Evolutionary conservation across 1,140 invertebrate species (phyloP).

Genomic region (Drosophila mauritiana): DNA sequence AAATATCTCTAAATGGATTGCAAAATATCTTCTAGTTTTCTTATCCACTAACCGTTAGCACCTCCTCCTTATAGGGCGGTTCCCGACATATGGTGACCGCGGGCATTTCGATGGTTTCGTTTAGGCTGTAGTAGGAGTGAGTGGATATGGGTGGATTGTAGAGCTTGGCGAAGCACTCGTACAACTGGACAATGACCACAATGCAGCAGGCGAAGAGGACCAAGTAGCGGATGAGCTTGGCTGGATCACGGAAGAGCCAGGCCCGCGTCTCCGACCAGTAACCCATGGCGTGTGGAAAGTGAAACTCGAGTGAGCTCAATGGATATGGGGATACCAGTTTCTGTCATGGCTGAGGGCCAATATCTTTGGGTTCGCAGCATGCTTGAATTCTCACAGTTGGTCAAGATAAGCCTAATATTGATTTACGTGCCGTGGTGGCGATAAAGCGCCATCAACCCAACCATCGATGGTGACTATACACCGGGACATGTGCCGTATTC

Average conservation of each 20-base stretch:
- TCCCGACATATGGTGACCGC: constrained; percentile 87
- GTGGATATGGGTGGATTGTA: constrained; percentile 87
- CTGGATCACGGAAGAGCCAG: constrained; percentile 77
- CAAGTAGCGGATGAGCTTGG: constrained; percentile 78
- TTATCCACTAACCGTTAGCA: constrained; percentile 85
- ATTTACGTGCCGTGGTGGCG: constrained; percentile 61
- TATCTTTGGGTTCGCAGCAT: constrained; percentile 36
- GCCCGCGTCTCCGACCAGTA: constrained; percentile 73
- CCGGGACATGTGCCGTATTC: constrained; percentile 16
- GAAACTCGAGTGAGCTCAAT: constrained; percentile 58
- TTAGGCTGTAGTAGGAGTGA: constrained; percentile 87
- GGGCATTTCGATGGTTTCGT: constrained; percentile 87
- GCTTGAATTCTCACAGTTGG: constrained; percentile 64
- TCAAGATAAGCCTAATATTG: constrained; percentile 74
- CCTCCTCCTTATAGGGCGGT: constrained; percentile 86
- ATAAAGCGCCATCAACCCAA: constrained; percentile 29
- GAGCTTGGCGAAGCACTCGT: constrained; percentile 86
- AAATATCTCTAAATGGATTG: not conserved
- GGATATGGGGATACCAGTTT: constrained; percentile 7
- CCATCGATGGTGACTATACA: constrained; percentile 7
- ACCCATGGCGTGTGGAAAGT: constrained; percentile 65
- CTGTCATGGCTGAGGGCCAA: constrained; percentile 33
- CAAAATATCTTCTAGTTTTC: not conserved
- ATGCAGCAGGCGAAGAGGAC: constrained; percentile 78
- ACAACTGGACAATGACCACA: constrained; percentile 85